A percentile compares a stretch with the other conserved stretches of the same genome.
These are phyloP conservation scores for Diarsia rubi DNA, from an alignment of 2,888 invertebrate species.

Conservation along the genomic window DNA sequence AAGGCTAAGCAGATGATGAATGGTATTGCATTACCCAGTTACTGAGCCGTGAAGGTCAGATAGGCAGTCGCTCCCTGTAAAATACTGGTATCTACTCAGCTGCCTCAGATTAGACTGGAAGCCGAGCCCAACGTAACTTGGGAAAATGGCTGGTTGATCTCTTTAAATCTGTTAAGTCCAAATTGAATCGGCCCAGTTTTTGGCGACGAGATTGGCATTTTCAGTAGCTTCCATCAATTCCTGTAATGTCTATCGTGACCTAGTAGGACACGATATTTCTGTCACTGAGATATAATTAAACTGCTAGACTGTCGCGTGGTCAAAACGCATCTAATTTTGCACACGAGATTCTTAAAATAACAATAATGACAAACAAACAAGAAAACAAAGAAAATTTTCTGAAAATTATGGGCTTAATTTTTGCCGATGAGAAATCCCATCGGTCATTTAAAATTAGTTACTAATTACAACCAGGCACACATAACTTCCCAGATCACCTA, in stretches of 20 bases:
- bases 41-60: too few relatives aligned
- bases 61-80: too few relatives aligned
- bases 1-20: too few relatives aligned
- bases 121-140: too few relatives aligned
- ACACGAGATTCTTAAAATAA: not conserved
- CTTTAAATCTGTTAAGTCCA: not conserved
- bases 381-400: not conserved
- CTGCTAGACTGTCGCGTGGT: not conserved
- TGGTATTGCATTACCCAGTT: too few relatives aligned
- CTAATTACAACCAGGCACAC: not conserved
- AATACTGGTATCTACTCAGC: too few relatives aligned
- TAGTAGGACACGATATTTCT: not conserved
- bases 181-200: not conserved
- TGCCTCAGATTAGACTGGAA: too few relatives aligned
- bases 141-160: not conserved
- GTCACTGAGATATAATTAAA: not conserved
- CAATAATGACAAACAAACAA: too few relatives aligned
- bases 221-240: not conserved
- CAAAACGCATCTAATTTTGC: not conserved
- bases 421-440: not conserved
- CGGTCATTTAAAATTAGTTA: not conserved
- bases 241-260: too few relatives aligned
- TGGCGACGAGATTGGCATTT: not conserved
- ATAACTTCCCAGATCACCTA: conserved; percentile 19
- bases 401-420: not conserved